These are phyloP conservation scores for Agonopterix heracliana DNA, from an alignment of 2,888 invertebrate genomes.

Conservation along the genomic window DNA sequence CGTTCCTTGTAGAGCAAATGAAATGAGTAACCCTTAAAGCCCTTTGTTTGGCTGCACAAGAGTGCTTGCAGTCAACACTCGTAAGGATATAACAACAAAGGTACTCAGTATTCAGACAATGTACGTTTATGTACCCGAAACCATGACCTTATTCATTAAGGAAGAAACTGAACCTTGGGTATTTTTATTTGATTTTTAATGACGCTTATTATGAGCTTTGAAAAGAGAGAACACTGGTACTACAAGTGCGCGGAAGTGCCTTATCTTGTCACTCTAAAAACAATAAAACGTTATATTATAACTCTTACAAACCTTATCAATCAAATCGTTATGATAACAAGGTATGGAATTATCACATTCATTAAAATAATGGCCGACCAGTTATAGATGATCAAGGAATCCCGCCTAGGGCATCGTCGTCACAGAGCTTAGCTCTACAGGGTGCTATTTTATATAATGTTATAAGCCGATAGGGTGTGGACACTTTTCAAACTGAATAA, in stretches of 20 bases:
- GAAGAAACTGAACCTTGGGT: constrained; percentile 3
- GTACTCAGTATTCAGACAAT: constrained; percentile 33
- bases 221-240: no score
- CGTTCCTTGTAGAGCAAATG: constrained; percentile 45
- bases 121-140: constrained; percentile 27
- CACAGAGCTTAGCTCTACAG: background rate
- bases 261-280: no score
- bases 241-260: no score
- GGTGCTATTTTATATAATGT: no score
- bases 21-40: constrained; percentile 39
- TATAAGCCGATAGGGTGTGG: background rate
- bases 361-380: background rate
- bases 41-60: constrained; percentile 21
- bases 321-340: no score
- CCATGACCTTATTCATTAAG: constrained; percentile 35
- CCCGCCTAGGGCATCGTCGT: background rate
- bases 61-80: constrained; percentile 19
- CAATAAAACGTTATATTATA: no score
- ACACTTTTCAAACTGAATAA: no score
- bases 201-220: no score
- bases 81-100: constrained; percentile 27
- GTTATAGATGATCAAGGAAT: constrained; percentile 1
- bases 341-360: background rate
- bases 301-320: no score
- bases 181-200: background rate